Evolutionary conservation across 2,888 invertebrate species (phyloP), one percentile per base, ranked within the genome.

Genomic region (Meiosimyza decipiens): DNA sequence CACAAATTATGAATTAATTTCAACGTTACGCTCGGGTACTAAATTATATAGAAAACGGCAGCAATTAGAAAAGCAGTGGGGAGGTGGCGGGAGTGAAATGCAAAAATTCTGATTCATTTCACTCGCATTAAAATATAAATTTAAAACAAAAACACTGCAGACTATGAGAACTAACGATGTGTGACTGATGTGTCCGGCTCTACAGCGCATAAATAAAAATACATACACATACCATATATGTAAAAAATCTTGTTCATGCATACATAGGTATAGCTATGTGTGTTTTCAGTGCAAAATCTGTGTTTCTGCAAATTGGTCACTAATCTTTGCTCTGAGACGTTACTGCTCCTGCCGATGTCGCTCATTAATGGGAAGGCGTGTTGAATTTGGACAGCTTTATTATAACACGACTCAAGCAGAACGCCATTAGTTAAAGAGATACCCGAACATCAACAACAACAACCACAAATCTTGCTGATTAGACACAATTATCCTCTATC

Each of bases 331-430:
- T 60, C 49, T 49, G 52, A 16, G 67, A 47, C 50, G 28, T 52
- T 33, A 52, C 40, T 47, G 50, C 40, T 40, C 9, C 40, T 9
- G 40, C 40, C 40, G 40, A 40, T 40, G 67, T 52, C 73, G 66
- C 72, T 75, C 77, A 76, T 79, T 80, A 80, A 81, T 79, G 77
- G 77, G 75, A 74, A 73, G 78, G 79, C 79, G 77, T 76, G 76
- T 75, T 78, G 74, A 78, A 78, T 76, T 72, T 72, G 79, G 75
- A 78, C 77, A 80, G 78, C 79, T 79, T 80, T 82, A 83, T 83
- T 83, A 81, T 77, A 74, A 79, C 79, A 79, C 79, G 79, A 80
- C 78, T 81, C 79, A 79, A 79, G 82, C 79, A 82, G 82, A 81
- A 82, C 82, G 79, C 82, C 82, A 84, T 84, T 84, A 84, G 76